Base-by-base conservation (phyloP, 2,888 invertebrate genomes). In the Leptarthrus brevirostris region DNA sequence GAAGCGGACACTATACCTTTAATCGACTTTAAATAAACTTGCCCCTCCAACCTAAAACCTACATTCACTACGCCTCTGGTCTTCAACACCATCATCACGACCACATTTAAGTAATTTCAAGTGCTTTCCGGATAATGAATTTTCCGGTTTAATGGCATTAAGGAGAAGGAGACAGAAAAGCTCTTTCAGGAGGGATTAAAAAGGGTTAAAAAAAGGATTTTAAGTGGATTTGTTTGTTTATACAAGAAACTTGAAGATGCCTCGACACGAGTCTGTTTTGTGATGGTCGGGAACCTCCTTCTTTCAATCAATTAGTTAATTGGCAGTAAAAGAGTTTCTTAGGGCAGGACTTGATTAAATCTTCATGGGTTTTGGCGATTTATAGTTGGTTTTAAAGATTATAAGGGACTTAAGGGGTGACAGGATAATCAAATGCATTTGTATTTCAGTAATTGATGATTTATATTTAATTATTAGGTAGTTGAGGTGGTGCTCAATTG, bases 121-220 rank as follows among this genome's bases (percentile, higher is more conserved):
- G 76, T 76, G 75, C 76, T 76, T 76, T 76, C 74, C 74, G 74
- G 70, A 77, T 77, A 77, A 77, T 77, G 77, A 77, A 77, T 77
- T 75, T 76, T 75, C 75, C 72, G 74, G 72, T 61, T 71, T 71
- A 56, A 73, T 75, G 61, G 69, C 49, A 75, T 54, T 70, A 64
- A 61, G 30, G 10, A 49, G 40, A 58, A 56, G 56, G 54, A 72
- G 52, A 53, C 22, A 56, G 40, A 56, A 52, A 56, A 34, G 61
- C 54, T 72, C 22, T 14, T 30, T 36, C 36, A 72, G 22, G 30
- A 52, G 56, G 58, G 54, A 53, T 22, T 20, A 52, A 66, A 58
- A 47, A 69, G 71, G 64, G 74, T 72, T 53, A 69, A 66, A 30
- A 52, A 72, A 72, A 56, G 52, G 40, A 71, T 6, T 53, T 54